Percentiles rank a stretch among this genome's conserved stretches.
Evolutionary conservation across 2,113 vertebrate species (phyloP).

Genomic region (Bungarus multicinctus): DNA sequence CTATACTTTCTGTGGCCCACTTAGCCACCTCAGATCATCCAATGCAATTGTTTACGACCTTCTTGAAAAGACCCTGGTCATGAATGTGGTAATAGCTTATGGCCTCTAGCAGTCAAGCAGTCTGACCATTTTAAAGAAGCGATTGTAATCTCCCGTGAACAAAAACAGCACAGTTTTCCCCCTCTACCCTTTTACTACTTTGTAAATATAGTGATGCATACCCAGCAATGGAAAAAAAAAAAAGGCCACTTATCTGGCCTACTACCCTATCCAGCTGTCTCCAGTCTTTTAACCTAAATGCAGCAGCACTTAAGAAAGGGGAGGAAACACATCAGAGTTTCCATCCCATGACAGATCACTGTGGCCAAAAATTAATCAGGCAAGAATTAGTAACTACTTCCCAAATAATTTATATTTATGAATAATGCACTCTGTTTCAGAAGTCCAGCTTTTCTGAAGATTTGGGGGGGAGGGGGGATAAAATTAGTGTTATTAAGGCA

Average conservation of each 20-base stretch:
- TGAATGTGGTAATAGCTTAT: conserved; percentile 59
- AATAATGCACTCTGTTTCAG: background rate
- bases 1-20: conserved; percentile 59
- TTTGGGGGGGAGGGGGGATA: background rate
- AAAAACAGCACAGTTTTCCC: conserved; percentile 35
- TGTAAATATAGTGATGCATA: conserved; percentile 6
- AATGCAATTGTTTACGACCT: conserved; percentile 64
- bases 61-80: conserved; percentile 59
- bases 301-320: background rate
- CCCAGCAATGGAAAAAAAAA: background rate
- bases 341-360: background rate
- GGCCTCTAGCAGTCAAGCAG: conserved; percentile 62
- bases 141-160: conserved; percentile 40
- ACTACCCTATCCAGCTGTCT: background rate
- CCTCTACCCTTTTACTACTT: conserved; percentile 24
- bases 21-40: conserved; percentile 50
- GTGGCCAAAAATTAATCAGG: background rate
- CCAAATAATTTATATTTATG: background rate
- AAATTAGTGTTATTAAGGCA: background rate
- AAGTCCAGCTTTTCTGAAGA: background rate
- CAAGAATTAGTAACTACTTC: background rate
- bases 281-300: background rate
- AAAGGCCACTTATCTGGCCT: background rate
- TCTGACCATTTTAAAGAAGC: conserved; percentile 58
- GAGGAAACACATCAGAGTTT: background rate